Evolutionary conservation across 2,113 vertebrate species (phyloP).

Genomic region (Rana temporaria): DNA sequence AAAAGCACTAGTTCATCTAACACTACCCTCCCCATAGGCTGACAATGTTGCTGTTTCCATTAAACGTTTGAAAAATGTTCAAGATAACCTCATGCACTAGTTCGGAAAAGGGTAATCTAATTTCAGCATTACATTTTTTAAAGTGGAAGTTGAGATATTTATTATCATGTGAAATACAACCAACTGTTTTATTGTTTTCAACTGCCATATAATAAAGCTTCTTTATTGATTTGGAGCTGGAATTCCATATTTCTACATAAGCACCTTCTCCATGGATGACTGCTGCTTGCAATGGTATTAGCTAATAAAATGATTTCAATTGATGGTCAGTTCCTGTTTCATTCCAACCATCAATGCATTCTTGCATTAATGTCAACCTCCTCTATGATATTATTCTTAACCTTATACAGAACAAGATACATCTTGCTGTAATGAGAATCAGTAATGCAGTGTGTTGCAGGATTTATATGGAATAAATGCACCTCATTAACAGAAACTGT

Average conservation of each 20-base stretch:
- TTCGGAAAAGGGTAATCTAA: not conserved
- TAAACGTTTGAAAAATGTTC: too few relatives aligned
- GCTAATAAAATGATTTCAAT: slow-evolving; percentile 25
- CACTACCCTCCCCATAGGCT: too few relatives aligned
- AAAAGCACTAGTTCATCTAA: too few relatives aligned
- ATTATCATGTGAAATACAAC: not conserved
- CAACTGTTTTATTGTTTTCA: not conserved
- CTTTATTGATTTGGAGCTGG: not conserved
- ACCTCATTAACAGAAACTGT: too few relatives aligned
- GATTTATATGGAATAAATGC: too few relatives aligned
- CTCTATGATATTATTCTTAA: not conserved
- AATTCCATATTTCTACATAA: slow-evolving; percentile 27
- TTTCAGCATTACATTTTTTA: not conserved
- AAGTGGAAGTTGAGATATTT: not conserved
- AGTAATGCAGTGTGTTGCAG: not conserved
- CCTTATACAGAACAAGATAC: slow-evolving; percentile 1
- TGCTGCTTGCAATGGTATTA: slow-evolving; percentile 13
- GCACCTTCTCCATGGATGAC: slow-evolving; percentile 12
- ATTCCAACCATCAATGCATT: slow-evolving; percentile 9
- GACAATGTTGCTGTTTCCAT: too few relatives aligned
- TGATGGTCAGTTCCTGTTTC: slow-evolving; percentile 1
- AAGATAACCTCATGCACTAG: too few relatives aligned
- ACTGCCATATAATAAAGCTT: not conserved
- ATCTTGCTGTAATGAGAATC: slow-evolving; percentile 9
- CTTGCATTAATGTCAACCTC: not conserved